Base-by-base conservation (phyloP, 1,140 invertebrate genomes). In the Neodiprion pinetum region DNA sequence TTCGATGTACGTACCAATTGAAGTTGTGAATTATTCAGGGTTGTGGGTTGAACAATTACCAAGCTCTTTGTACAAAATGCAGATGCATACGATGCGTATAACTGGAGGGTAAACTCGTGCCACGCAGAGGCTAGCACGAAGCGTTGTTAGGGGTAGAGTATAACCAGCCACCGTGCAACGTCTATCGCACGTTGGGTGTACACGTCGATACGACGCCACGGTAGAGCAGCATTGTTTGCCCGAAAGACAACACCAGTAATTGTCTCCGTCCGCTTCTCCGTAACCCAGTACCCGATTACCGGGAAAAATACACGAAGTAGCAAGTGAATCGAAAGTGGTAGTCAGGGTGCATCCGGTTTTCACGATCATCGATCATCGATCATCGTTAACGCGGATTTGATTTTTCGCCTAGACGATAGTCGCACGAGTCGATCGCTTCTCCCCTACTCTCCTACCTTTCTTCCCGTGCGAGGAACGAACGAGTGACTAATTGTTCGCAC, bases 181-280 rank as follows among this genome's bases (percentile, higher is more conserved):
- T 61, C 53, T 61, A 61, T 61, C 53, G 53, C 53, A 61, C 53
- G 28, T 5, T 3, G 28, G 28, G 28, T 61, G 4, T 61, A 61
- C n/a, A 61, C 53, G 53, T 61, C 53, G 53, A 61, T 61, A 61
- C 53, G 7, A 61, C 53, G 53, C 53, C 53, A 17, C 53, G 53
- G 53, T 9, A 40, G 28, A 40, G 28, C 28, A 7, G 67, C 67
- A 69, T 69, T 69, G 67, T 69, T 69, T 21, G 21, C 21, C 21
- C 67, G 14, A 69, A 69, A 69, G 67, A 69, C 67, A 69, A 69
- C 67, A 69, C 67, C 67, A 21, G 67, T 69, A 69, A 69, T 69
- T 69, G 14, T 69, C 67, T 69, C 12, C 40, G 40, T 69, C 40
- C 4, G 40, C 11, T 5, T 14, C 67, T 12, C 67, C 53, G 53